phyloP scores from a whole-genome alignment of 2,888 invertebrate species.

The Drosophila affinis region DNA sequence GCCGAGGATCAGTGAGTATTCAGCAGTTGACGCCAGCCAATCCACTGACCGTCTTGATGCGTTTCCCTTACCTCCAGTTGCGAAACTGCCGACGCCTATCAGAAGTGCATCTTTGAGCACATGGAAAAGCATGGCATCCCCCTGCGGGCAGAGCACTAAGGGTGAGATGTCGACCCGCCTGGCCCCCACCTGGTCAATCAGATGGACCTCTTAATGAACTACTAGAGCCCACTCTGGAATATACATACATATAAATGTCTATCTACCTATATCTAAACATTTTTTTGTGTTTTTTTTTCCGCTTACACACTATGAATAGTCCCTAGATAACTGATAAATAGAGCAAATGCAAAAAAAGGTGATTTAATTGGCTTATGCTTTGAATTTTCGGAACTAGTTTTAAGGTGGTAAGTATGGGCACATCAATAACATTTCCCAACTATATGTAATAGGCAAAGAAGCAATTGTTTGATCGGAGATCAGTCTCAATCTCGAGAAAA shows the following conservation, averaged over 20 bases:
- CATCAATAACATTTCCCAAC: no score
- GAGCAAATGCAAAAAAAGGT: slow-evolving; percentile 41
- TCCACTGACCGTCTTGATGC: neutral
- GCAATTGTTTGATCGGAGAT: no score
- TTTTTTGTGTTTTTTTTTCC: slow-evolving; percentile 13
- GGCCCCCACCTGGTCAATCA: neutral
- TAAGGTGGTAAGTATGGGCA: neutral
- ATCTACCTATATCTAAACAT: neutral
- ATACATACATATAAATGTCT: slow-evolving; percentile 9
- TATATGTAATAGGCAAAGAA: no score
- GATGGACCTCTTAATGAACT: slow-evolving; percentile 12
- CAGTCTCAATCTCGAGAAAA: no score
- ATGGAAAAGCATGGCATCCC: slow-evolving; percentile 70
- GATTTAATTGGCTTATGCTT: neutral
- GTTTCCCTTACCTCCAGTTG: slow-evolving; percentile 55
- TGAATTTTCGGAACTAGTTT: neutral
- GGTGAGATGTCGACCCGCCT: neutral
- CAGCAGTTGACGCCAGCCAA: no score
- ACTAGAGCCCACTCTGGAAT: slow-evolving; percentile 58
- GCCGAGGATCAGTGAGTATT: slow-evolving; percentile 80
- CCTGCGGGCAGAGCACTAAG: slow-evolving; percentile 28
- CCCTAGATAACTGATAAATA: slow-evolving; percentile 51
- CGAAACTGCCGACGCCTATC: slow-evolving; percentile 77
- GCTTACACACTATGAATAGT: slow-evolving; percentile 28
- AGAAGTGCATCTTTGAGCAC: slow-evolving; percentile 65